Conservation (phyloP, 2,888 invertebrate species). For the Dichetophora obliterata region DNA sequence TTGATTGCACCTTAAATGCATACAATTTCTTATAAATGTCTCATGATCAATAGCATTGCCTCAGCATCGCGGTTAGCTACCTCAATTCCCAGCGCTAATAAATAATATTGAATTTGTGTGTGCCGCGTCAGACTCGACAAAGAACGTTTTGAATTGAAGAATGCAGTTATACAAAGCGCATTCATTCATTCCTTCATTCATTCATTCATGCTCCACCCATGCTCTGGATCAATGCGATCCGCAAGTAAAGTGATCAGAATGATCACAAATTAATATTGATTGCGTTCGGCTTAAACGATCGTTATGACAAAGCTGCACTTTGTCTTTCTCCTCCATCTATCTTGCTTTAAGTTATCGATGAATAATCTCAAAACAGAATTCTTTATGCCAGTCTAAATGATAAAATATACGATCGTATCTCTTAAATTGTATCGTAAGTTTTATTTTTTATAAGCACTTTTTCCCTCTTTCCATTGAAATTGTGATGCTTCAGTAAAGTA, state of each 20-base stretch:
- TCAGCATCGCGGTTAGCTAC: neutral
- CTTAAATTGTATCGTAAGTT: neutral
- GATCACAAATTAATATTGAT: constrained; percentile 30
- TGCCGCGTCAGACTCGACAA: too few species aligned
- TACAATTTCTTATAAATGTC: neutral
- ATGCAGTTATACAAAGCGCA: neutral
- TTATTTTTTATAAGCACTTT: neutral
- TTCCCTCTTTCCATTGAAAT: neutral
- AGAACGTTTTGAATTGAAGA: neutral
- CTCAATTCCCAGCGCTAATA: constrained; percentile 1
- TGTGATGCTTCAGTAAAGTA: too few species aligned
- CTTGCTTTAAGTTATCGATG: too few species aligned
- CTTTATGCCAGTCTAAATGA: too few species aligned
- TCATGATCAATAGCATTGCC: too few species aligned
- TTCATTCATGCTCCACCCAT: neutral
- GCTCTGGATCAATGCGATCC: neutral
- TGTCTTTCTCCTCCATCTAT: too few species aligned
- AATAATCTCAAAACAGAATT: too few species aligned
- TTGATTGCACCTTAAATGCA: too few species aligned
- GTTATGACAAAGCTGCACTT: neutral
- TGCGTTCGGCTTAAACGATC: constrained; percentile 22
- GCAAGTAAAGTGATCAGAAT: neutral
- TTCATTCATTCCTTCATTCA: neutral
- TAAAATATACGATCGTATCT: too few species aligned
- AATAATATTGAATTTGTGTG: neutral